Conservation (phyloP, 2,888 invertebrate species). For the Lycocerus yunnanus region DNA sequence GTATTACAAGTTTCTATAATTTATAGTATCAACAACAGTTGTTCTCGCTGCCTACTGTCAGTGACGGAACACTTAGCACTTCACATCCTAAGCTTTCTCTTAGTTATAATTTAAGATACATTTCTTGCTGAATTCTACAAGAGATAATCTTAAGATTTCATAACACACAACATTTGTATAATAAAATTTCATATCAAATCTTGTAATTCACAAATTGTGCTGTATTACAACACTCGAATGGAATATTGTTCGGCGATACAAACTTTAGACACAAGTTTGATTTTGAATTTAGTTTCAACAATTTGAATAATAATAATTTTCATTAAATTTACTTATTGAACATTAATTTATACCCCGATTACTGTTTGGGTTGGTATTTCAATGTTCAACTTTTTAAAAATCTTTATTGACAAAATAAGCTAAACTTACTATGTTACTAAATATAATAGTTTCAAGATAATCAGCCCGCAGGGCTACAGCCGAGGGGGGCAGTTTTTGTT, state of each 20-base stretch:
- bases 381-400: neutral
- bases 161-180: conserved; percentile 10
- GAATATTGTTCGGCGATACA: conserved; percentile 6
- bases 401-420: no score
- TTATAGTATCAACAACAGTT: conserved; percentile 29
- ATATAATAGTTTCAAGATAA: no score
- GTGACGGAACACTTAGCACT: conserved; percentile 23
- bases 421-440: no score
- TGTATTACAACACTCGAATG: conserved; percentile 6
- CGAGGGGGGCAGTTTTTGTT: no score
- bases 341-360: neutral
- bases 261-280: conserved; percentile 18
- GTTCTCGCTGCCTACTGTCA: conserved; percentile 18
- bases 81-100: conserved; percentile 10
- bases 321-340: neutral
- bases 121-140: conserved; percentile 4
- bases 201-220: neutral
- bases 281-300: conserved; percentile 13
- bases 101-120: conserved; percentile 22
- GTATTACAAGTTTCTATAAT: conserved; percentile 28
- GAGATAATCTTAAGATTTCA: conserved; percentile 16
- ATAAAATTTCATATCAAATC: conserved; percentile 11
- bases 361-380: neutral
- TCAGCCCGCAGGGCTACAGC: no score
- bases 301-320: conserved; percentile 11